Evolutionary conservation across 2,797 vertebrate genomes (phyloP), one percentile per base, ranked within the genome.

Genomic region (Catamblyrhynchus diadema): DNA sequence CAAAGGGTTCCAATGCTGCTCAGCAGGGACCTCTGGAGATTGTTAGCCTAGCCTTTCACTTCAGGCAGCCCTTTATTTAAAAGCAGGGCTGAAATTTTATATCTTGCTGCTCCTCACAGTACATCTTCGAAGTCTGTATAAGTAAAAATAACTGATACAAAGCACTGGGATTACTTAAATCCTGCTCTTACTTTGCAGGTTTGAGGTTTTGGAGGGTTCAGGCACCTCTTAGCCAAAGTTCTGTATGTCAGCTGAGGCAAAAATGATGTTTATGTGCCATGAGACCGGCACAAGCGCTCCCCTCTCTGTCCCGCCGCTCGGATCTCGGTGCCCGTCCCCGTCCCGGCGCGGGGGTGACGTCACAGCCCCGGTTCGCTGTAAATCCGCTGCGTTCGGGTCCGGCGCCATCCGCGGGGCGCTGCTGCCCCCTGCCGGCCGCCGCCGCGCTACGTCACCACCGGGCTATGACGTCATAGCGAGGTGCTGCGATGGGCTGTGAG

Each of bases 341-440:
- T 23, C 32, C 53, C 10, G 28, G 50, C 2, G 50, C 48, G 12
- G 2, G 2, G 30, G 9, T 77, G 15, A 8, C 20, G 64, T 33
- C 72, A 6, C 24, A 12, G 48, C 8, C 2, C 61, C 0, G 23
- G 0, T 20, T 67, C 17, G 1, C 4, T 0, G 10, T 0, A 9
- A 21, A 28, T 6, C 5, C 41, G 1, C 41, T 0, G 17, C 0
- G 1, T 17, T 12, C 0, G 19, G 0, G 0, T 14, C 1, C 2
- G 48, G 2, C 0, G 21, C 33, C 39, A 18, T n/a, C 33, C 33
- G 60, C 73, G 47, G 66, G 82, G 2, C 41, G 69, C 42, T 59
- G 73, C 41, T 66, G 95, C 96, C 89, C 95, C 70, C 97, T 97
- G 94, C 92, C 86, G 97, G 91, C 21, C 22, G 6, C 27, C 4